Evolutionary conservation across 2,113 vertebrate species (phyloP).

Genomic region (Proteles cristata): DNA sequence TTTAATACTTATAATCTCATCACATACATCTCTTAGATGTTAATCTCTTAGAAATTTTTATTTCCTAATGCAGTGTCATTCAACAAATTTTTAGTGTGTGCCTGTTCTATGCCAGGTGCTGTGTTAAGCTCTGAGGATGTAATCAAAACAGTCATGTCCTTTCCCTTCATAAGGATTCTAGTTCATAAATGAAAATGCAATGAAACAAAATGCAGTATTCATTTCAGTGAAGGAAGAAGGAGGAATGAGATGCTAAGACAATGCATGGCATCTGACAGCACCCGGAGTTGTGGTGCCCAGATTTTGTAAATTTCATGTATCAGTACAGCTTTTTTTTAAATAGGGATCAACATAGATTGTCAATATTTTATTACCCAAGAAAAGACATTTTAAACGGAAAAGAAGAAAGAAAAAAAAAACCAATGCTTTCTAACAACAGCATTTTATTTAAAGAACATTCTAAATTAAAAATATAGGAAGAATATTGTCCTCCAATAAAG

Average conservation of each 20-base stretch:
- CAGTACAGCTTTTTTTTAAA: not conserved
- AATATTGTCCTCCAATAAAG: not conserved
- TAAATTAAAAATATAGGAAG: constrained; percentile 35
- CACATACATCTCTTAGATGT: not conserved
- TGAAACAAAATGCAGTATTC: not conserved
- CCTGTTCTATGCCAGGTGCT: not conserved
- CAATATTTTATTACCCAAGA: constrained; percentile 44
- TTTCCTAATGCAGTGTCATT: not conserved
- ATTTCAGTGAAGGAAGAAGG: not conserved
- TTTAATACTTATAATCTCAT: not conserved
- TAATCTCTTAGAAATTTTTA: constrained; percentile 42
- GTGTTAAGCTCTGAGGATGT: not conserved
- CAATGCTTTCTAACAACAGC: not conserved
- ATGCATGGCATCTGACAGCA: not conserved
- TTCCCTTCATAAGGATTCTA: not conserved
- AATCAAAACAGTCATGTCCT: not conserved
- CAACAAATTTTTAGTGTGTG: not conserved
- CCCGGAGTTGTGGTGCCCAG: not conserved
- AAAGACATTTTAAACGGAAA: not conserved
- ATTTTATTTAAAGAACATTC: constrained; percentile 49
- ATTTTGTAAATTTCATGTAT: constrained; percentile 6
- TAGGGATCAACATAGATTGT: not conserved
- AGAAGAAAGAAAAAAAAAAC: not conserved
- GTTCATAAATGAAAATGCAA: constrained; percentile 33
- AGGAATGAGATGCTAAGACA: not conserved